Base-by-base conservation (phyloP, 2,888 invertebrate species). In the Rhagophthalmus giganteus region DNA sequence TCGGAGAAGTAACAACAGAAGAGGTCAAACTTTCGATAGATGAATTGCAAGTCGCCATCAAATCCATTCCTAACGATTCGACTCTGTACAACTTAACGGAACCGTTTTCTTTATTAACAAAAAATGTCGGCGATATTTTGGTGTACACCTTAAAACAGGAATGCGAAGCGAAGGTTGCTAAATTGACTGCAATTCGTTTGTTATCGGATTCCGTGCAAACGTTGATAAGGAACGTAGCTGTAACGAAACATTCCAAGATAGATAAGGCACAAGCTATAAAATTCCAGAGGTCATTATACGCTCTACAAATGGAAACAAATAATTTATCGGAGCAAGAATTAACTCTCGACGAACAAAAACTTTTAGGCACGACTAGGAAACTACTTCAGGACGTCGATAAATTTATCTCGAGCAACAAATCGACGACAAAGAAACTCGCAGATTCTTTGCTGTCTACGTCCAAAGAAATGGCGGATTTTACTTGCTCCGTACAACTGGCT, bases 281-380 rank as follows among this genome's bases (percentile, higher is more conserved):
- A 6, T 53, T 74, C 1, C 73, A 74, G 56, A 69, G 69, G 45
- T 63, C 65, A 6, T 55, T 74, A 8, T 64, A 68, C 51, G 59
- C 63, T 1, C 39, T 74, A n/a, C 73, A 74, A 63, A 72, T 64
- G 34, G 58, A 64, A 1, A 57, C 70, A 1, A 70, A 72, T 30
- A 73, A 74, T 58, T 61, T 74, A 28, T 63, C 67, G 12, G 71
- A 71, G 34, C 24, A 56, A 10, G 52, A 59, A 10, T 44, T 73
- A 9, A 55, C 58, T 5, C 65, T 65, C 32, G 53, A 54, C 7
- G 60, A 60, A 10, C 34, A 54, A 35, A 16, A 30, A 8, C 33
- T 52, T 6, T 15, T 60, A 0, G 6, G 45, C 10, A 15, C 38
- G 8, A 40, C 50, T 10, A 50, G 39, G 2, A 30, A 32, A 13